Evolutionary conservation across 37 sponge, comb jelly and placozoan genomes (phyloP), one percentile per base, ranked within the genome.

Genomic region (Sycon ciliatum): DNA sequence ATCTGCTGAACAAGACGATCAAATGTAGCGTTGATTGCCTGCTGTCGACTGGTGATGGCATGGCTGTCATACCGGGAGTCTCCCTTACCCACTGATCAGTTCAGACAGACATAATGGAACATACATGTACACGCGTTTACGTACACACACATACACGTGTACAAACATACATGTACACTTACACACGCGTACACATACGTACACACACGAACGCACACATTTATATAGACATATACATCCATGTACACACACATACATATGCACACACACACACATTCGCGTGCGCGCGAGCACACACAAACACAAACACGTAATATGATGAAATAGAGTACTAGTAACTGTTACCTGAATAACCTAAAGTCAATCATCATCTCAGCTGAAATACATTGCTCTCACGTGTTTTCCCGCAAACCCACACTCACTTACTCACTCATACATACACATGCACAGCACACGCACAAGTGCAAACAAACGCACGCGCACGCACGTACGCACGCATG

Each of bases 31-130:
- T 79, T 79, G 34, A 89, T 82, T 26, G 63, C 78, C 42, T 89
- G 90, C 55, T 89, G 90, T 29, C 90, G 73, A 33, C 79, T 75
- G 37, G 82, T 76, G 22, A 85, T 86, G 79, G 7, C 16, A 22
- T 60, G 63, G 22, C 63, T 60, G 30, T 60, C 63, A n/a, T n/a
- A n/a, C n/a, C n/a, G n/a, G n/a, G n/a, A n/a, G n/a, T n/a, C n/a
- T n/a, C n/a, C n/a, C n/a, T n/a, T n/a, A n/a, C n/a, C n/a, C n/a
- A n/a, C n/a, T n/a, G n/a, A n/a, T n/a, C n/a, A n/a, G n/a, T n/a
- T n/a, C n/a, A n/a, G n/a, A n/a, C n/a, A n/a, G n/a, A n/a, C n/a
- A n/a, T n/a, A n/a, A n/a, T n/a, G n/a, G n/a, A n/a, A n/a, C n/a
- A n/a, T n/a, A n/a, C n/a, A n/a, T n/a, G n/a, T n/a, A n/a, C n/a